A percentile compares a stretch with the other conserved stretches of the same genome.
Evolutionary conservation across 2,113 vertebrate species (phyloP).

Genomic region (Gasterosteus aculeatus): DNA sequence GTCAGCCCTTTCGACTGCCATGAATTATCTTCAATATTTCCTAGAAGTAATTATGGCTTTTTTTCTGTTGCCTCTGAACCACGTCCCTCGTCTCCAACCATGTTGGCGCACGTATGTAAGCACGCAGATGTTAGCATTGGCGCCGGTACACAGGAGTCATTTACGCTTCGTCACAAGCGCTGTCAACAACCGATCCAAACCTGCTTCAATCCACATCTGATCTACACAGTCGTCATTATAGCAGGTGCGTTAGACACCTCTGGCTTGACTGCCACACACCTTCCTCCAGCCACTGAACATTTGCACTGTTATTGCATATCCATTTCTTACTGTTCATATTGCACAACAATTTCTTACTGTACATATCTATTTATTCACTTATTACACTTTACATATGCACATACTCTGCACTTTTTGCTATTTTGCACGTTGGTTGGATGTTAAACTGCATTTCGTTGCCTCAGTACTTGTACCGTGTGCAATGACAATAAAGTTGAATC

Average conservation of each 20-base stretch:
- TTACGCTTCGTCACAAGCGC: not conserved
- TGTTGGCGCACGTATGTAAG: not conserved
- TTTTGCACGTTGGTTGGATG: no score
- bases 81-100: not conserved
- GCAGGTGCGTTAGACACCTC: not conserved
- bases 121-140: not conserved
- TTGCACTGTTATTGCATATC: not conserved
- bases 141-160: not conserved
- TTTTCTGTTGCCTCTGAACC: not conserved
- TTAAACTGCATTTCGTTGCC: no score
- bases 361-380: no score
- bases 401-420: no score
- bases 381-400: no score
- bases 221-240: not conserved
- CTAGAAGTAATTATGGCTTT: not conserved
- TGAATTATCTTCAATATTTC: conserved; percentile 11
- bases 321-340: no score
- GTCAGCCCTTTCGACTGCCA: conserved; percentile 23
- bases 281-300: not conserved
- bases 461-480: no score
- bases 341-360: no score
- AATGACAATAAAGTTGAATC: no score
- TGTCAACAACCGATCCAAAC: not conserved
- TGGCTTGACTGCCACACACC: not conserved
- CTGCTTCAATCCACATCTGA: not conserved